Percentiles rank a stretch among this genome's conserved stretches.
These are phyloP conservation scores for Sandelia bainsii DNA, from an alignment of 2,797 vertebrate genomes.

Conservation along the genomic window DNA sequence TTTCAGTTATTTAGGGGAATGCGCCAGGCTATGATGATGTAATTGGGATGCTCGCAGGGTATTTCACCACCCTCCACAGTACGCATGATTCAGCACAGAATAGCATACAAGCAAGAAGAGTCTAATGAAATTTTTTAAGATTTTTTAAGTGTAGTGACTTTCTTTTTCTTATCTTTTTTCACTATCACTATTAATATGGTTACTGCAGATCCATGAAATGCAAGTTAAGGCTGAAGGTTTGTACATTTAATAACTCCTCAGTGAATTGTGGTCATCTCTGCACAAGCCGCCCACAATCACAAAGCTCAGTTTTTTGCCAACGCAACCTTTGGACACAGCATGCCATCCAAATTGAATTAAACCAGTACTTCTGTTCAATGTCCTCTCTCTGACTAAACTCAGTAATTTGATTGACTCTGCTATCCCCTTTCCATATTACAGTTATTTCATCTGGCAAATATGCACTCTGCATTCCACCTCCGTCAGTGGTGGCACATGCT, in stretches of 20 bases:
- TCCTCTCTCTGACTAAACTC: slow-evolving; percentile 34
- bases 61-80: no score
- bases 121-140: no score
- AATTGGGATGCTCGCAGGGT: no score
- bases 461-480: slow-evolving; percentile 65
- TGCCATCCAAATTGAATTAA: slow-evolving; percentile 50
- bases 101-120: no score
- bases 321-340: slow-evolving; percentile 1
- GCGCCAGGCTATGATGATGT: no score
- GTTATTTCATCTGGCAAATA: slow-evolving; percentile 69
- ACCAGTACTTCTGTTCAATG: slow-evolving; percentile 28
- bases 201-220: slow-evolving; percentile 3
- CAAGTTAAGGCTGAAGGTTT: not conserved
- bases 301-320: not conserved
- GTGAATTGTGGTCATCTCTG: slow-evolving; percentile 32
- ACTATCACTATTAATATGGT: not conserved
- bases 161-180: not conserved
- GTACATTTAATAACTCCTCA: slow-evolving; percentile 35
- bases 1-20: no score
- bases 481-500: slow-evolving; percentile 48
- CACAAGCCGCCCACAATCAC: slow-evolving; percentile 26
- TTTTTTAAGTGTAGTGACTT: not conserved
- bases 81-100: no score
- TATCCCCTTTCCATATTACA: slow-evolving; percentile 52
- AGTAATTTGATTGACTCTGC: slow-evolving; percentile 59